Evolutionary conservation across 2,113 vertebrate species (phyloP), one percentile per base, ranked within the genome.

Genomic region (Nansenia antarctica): DNA sequence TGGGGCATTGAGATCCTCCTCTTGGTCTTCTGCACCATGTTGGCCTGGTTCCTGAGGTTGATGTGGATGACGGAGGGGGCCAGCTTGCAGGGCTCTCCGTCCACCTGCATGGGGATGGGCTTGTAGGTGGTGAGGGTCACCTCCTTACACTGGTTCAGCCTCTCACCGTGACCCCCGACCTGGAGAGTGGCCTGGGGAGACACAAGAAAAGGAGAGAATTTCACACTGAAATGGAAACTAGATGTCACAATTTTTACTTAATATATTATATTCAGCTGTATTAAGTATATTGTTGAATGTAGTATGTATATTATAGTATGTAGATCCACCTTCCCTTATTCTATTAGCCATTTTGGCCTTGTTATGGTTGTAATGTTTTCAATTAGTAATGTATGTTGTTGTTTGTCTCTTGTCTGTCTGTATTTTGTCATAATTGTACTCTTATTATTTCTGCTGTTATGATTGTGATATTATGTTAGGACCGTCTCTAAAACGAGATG

Each of bases 61-160:
- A 99, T 98, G 74, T 52, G 87, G 73, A 99, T 98, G 77, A 95
- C 53, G 0, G 97, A 99, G 1, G 97, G 91, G 0, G 94, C 88
- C 53, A 99, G 91, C 69, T 92, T 95, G 80, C 97, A 99, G 61
- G 97, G 97, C 67, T 99, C 97, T 0, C 97, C 97, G 0, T 99
- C 97, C 37, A 99, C 97, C 91, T 99, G 97, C 94, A 99, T 96
- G 0, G 97, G 97, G 82, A 99, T 98, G 76, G 96, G 91, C 93
- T 96, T 99, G 75, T 72, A 93, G 0, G 96, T 99, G 82, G 92
- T 96, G 54, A 99, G 94, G 39, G 93, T 87, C 72, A 96, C 97
- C 62, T 97, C 95, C 0, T 91, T 93, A 60, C 97, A 98, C 91
- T 99, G 97, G 3, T 94, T 92, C 67, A 99, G 90, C 11, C 97